Evolutionary conservation across 2,888 invertebrate species (phyloP).

Genomic region (Carabus problematicus): DNA sequence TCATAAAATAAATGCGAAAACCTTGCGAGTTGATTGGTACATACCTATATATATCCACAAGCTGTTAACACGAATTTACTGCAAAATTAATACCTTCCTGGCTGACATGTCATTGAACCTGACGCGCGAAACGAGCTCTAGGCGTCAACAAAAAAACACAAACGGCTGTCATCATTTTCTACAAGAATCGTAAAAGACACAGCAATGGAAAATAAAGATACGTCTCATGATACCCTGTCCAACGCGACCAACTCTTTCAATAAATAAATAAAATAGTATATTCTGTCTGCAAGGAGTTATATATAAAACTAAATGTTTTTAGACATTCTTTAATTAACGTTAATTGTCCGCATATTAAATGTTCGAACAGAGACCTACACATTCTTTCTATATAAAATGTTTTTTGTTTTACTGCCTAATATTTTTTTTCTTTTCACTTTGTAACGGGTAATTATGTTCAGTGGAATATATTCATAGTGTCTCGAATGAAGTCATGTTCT

Average conservation of each 20-base stretch:
- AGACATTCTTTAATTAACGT: too few species aligned
- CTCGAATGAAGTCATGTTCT: too few species aligned
- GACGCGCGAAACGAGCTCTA: conserved; percentile 12
- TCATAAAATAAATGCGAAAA: conserved; percentile 29
- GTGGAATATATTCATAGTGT: too few species aligned
- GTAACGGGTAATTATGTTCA: too few species aligned
- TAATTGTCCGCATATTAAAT: too few species aligned
- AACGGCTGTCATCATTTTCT: too few species aligned
- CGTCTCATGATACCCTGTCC: not conserved
- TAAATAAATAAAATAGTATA: not conserved
- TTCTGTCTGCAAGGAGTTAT: not conserved
- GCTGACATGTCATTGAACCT: conserved; percentile 31
- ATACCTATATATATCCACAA: conserved; percentile 22
- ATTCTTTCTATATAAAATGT: too few species aligned
- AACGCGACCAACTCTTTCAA: not conserved
- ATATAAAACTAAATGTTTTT: not conserved
- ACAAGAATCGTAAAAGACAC: not conserved
- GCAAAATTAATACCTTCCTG: conserved; percentile 40
- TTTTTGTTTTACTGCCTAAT: too few species aligned
- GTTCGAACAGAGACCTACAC: too few species aligned
- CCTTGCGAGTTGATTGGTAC: conserved; percentile 38
- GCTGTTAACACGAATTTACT: conserved; percentile 35
- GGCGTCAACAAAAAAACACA: not conserved
- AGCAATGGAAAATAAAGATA: not conserved
- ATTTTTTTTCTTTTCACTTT: too few species aligned